Base-by-base conservation (phyloP, 2,888 invertebrate species). In the Phymatocera aterrima region DNA sequence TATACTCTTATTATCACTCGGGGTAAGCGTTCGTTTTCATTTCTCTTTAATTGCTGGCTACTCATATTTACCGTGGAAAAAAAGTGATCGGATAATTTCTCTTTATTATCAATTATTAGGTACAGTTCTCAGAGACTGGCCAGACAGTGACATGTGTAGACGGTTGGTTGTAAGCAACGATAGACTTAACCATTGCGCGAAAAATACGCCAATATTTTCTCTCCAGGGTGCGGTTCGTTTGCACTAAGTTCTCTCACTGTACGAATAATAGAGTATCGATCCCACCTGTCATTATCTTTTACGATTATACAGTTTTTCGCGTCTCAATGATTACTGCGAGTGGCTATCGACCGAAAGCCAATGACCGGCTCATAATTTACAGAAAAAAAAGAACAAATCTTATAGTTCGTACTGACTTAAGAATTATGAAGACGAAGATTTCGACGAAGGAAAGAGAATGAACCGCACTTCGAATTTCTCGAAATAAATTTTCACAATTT, bases 171-270 rank as follows among this genome's bases (percentile, higher is more conserved):
- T 8, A 18, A 68, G 34, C 15, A 68, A 43, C 24, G 46, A 21
- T 43, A 28, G 15, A 68, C 28, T 68, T 46, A 46, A 68, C 68
- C n/a, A 68, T 46, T 34, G 28, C 28, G 68, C 40, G 68, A 46
- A 68, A 65, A 43, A 68, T 24, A 43, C 24, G 43, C 24, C 68
- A 46, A 68, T 46, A 24, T 24, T 68, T 68, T 24, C 8, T 68
- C 12, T 10, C 18, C 37, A 68, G 28, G 68, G 68, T 68, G 68
- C 43, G 68, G 68, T 68, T n/a, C 34, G 21, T 15, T 68, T 46
- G 68, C 28, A 28, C 24, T 28, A 46, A 43, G 68, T 68, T 68
- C 46, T 10, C 46, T 46, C 28, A 68, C 68, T 28, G 24, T 28
- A 21, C 68, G 8, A 68, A 46, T 46, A 4, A 57, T 28, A 21